Base-by-base conservation (phyloP, 2,113 vertebrate genomes). In the Triplophysa tibetana region DNA sequence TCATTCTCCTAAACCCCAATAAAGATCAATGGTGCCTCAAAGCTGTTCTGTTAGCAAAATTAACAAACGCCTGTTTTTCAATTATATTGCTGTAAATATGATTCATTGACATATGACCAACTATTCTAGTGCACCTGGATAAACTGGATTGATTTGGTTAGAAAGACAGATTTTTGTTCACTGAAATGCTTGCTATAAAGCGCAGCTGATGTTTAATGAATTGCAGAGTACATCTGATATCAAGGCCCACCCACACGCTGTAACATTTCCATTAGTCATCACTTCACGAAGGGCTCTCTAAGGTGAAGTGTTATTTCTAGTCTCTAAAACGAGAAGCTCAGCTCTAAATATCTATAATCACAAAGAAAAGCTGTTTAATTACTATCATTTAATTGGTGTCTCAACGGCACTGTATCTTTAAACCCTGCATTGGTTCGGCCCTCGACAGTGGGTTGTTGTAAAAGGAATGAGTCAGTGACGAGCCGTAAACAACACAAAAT, bases 291-390 rank as follows among this genome's bases (percentile, higher is more conserved):
- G 7, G 26, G 12, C 52, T 29, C 33, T 61, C 13, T 74, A 11
- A n/a, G 19, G 54, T 54, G 50, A 54, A 54, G 4, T 2, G 54
- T 58, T 21, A 21, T 58, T 58, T 58, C 19, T 58, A 21, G 54
- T 6, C 19, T 16, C 14, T 54, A 19, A 58, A 70, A 58, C 19
- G 3, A 74, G 54, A n/a, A 60, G 12, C 23, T 74, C 13, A 24
- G 23, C 19, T 41, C 29, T 43, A 43, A 43, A 74, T 61, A 74
- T 29, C n/a, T 43, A 43, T 74, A 60, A 74, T 61, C 54, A 43
- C 70, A 24, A 19, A 61, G n/a, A 74, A 16, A n/a, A 74, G 54
- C n/a, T 23, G 70, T 74, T 74, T 74, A 74, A 74, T 74, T 74
- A 41, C 33, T 33, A 24, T 43, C 29, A 17, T 24, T 60, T 43